Percentiles rank a stretch among this genome's conserved stretches.
Evolutionary conservation across 2,888 invertebrate species (phyloP).

Genomic region (Quadroppia sp.): DNA sequence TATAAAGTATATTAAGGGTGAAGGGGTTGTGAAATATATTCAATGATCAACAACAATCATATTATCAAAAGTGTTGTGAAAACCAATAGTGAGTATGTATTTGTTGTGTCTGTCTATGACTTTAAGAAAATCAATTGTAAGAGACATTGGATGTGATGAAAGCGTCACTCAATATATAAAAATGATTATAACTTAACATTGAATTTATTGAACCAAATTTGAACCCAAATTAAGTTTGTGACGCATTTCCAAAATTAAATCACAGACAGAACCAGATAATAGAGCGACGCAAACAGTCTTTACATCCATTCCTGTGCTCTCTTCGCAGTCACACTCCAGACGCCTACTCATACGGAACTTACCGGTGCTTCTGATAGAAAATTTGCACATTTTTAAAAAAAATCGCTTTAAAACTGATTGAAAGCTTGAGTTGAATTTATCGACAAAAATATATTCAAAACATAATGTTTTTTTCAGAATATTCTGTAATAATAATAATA

Average conservation of each 20-base stretch:
- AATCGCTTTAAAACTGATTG: neutral
- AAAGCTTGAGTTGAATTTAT: too few species aligned
- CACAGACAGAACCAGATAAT: slow-evolving; percentile 13
- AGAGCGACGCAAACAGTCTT: slow-evolving; percentile 25
- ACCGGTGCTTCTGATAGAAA: neutral
- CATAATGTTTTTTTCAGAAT: neutral
- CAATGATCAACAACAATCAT: too few species aligned
- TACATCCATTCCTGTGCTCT: slow-evolving; percentile 21
- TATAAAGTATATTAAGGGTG: too few species aligned
- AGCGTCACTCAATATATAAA: too few species aligned
- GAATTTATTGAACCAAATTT: slow-evolving; percentile 16
- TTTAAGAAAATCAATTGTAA: too few species aligned
- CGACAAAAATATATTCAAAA: too few species aligned
- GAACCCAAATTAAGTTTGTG: slow-evolving; percentile 13
- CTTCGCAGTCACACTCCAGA: slow-evolving; percentile 32
- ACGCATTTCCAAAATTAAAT: slow-evolving; percentile 31
- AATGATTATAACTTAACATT: slow-evolving; percentile 10
- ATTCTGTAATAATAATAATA: neutral
- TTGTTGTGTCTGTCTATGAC: too few species aligned
- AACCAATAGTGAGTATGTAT: too few species aligned
- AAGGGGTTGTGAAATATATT: too few species aligned
- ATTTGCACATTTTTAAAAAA: neutral
- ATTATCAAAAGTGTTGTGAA: too few species aligned
- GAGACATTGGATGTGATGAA: too few species aligned
- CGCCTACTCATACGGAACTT: neutral